Evolutionary conservation across 2,888 invertebrate species (phyloP), one percentile per base, ranked within the genome.

Genomic region (Sabatieria punctata): DNA sequence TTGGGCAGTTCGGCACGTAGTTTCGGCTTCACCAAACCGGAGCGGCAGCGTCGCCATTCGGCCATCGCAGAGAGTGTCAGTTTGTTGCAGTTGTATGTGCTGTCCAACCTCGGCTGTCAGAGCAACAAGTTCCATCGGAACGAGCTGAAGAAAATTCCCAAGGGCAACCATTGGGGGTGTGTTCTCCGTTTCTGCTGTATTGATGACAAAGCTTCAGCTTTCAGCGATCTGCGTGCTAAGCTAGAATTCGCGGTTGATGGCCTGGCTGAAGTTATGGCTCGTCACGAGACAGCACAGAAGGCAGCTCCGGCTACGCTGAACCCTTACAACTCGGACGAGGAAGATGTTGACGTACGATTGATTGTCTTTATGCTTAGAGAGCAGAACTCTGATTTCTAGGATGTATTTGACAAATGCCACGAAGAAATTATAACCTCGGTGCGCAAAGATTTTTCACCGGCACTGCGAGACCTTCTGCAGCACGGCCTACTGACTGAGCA

Each of bases 81-180:
- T n/a, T n/a, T n/a, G n/a, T n/a, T n/a, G n/a, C n/a, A n/a, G n/a
- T n/a, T n/a, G n/a, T n/a, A 86, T 65, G 79, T 85, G 23, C 78
- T 85, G 38, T 79, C 86, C 35, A 89, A 93, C 64, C 78, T 93
- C 62, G 85, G 88, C n/a, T 84, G 86, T 58, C 49, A 67, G 60
- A 47, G 52, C 30, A 74, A 75, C 49, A 70, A 71, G 48, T 80
- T 79, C 60, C 78, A 79, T 57, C 78, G 77, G 58, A 85, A 82
- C 66, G 77, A 81, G 47, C 74, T 83, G 42, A 89, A 88, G 65
- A 80, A 80, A 56, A 82, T 84, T 23, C 75, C 78, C 51, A 79
- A 80, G 63, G 78, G 82, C 26, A 84, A 88, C 63, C 93, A 91
- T 68, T 97, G 89, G 84, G 91, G 89, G 76, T 78, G 65, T 64